Conservation (phyloP, 2,113 vertebrate genomes). For the Tonatia bakeri region DNA sequence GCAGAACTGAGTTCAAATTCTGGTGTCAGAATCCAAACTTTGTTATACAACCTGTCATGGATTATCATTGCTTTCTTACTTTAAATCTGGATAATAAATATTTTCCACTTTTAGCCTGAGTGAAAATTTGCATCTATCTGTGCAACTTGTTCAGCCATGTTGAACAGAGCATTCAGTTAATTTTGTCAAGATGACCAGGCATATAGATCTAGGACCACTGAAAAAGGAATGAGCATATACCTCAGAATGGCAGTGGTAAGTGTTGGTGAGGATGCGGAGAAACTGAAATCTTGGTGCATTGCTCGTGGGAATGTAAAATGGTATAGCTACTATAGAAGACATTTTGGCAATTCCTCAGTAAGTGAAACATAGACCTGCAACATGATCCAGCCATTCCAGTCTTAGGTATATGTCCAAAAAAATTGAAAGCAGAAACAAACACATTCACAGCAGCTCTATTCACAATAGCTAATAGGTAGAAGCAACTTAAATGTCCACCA, state of each 20-base stretch:
- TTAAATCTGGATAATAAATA: neutral
- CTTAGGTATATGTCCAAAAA: neutral
- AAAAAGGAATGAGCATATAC: neutral
- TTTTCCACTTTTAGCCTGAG: neutral
- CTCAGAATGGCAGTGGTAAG: neutral
- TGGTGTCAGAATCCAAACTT: neutral
- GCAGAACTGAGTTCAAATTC: neutral
- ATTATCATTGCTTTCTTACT: neutral
- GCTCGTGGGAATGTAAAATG: neutral
- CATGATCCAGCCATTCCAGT: neutral
- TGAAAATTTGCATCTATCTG: neutral
- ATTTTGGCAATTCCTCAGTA: neutral
- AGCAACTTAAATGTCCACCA: neutral
- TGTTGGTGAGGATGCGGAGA: neutral
- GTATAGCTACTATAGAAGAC: neutral
- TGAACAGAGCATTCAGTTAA: neutral
- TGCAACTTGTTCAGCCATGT: neutral
- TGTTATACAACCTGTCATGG: neutral
- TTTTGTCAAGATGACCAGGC: neutral
- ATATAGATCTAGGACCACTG: neutral
- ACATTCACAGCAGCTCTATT: neutral
- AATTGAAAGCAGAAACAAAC: neutral
- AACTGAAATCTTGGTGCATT: neutral
- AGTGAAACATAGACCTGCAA: neutral
- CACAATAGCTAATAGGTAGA: neutral